Base-by-base conservation (phyloP, 92 coral and sea anemone genomes). In the Montipora capitata region DNA sequence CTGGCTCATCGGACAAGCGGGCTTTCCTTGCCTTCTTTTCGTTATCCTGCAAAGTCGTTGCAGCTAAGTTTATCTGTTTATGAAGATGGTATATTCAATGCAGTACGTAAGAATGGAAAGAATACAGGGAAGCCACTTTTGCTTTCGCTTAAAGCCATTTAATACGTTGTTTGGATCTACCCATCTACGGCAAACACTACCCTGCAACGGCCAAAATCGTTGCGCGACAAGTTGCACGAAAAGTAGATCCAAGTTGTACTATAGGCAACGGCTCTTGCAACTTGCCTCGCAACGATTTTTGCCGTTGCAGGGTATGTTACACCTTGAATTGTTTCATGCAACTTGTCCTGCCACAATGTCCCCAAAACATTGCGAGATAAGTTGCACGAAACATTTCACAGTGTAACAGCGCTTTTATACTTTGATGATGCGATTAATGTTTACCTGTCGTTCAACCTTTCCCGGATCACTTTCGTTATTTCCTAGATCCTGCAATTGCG, bases 1-100 rank as follows among this genome's bases (percentile, higher is more conserved):
- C 77, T 13, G 77, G 77, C 77, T 72, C 57, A 45, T 72, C 77
- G 58, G 77, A 41, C 77, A 42, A 72, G 57, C 77, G 77, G 77
- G 57, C 17, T 41, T 72, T 72, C 51, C 80, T 76, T 56, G 80
- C 80, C 27, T 54, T 54, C 42, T 57, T 76, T 54, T 76, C 68
- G 10, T 76, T 12, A 76, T 10, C 48, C 80, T 76, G 49, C 65
- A 76, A 51, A 76, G 64, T 54, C 80, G 80, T 16, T 54, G 42
- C 45, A 76, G 80, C 52, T 72, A 72, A 72, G 77, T 42, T 72
- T 72, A 72, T 16, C 38, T 43, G 52, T 72, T 72, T 72, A 72
- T 72, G 77, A 72, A 72, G 59, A 72, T 57, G 77, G 39, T 72
- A 72, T 58, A 72, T 72, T 72, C 77, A 72, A 72, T 72, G 17